These are phyloP conservation scores for Aproaerema taeniolella DNA, from an alignment of 2,888 invertebrate genomes.

Conservation along the genomic window DNA sequence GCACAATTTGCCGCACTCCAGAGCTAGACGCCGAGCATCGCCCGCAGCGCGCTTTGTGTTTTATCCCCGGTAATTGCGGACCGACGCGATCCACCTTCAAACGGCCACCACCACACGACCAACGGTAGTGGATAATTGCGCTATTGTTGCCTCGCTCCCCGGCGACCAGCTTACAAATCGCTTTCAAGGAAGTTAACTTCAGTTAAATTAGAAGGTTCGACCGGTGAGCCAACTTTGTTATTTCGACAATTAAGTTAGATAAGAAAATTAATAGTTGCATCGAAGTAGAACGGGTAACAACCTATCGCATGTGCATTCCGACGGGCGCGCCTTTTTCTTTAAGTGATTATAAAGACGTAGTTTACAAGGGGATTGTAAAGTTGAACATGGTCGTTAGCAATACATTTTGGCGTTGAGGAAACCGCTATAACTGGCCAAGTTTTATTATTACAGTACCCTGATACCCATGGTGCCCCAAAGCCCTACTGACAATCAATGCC, in stretches of 20 bases:
- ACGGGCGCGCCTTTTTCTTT: constrained; percentile 32
- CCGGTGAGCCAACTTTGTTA: constrained; percentile 48
- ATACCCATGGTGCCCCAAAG: too few relatives aligned
- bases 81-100: constrained; percentile 45
- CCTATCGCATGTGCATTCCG: constrained; percentile 41
- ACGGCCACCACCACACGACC: constrained; percentile 52
- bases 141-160: constrained; percentile 57
- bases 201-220: constrained; percentile 56
- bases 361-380: too few relatives aligned
- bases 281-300: constrained; percentile 36
- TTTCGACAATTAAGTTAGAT: constrained; percentile 59
- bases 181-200: constrained; percentile 50
- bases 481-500: too few relatives aligned
- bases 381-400: too few relatives aligned
- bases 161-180: constrained; percentile 47
- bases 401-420: too few relatives aligned
- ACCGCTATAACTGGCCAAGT: too few relatives aligned
- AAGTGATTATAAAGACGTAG: constrained; percentile 29
- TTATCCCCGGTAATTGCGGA: constrained; percentile 66
- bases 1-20: constrained; percentile 55
- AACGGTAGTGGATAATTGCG: constrained; percentile 68
- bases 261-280: constrained; percentile 56
- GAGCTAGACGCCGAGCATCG: constrained; percentile 42
- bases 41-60: constrained; percentile 62
- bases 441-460: too few relatives aligned